phyloP scores from a whole-genome alignment of 35 echinoderm and acorn worm species.

The Diadema setosum region DNA sequence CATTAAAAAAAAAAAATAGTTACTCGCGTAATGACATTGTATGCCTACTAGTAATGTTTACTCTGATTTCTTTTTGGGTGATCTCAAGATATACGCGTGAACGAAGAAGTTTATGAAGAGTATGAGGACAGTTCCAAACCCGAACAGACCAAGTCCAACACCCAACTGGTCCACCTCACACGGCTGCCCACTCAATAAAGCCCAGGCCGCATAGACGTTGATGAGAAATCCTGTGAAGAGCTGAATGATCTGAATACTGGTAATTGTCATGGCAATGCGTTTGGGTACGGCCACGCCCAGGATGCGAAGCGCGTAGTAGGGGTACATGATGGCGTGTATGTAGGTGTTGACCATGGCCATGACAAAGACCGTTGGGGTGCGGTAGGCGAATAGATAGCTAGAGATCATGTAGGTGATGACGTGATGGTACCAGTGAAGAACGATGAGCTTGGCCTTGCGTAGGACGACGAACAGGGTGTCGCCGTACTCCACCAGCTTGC shows the following conservation, averaged over 20 bases:
- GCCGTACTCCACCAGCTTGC: constrained; percentile 83
- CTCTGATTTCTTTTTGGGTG: neutral
- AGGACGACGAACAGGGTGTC: constrained; percentile 92
- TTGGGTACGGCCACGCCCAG: constrained; percentile 44
- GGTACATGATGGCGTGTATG: constrained; percentile 72
- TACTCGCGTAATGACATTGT: too few relatives aligned
- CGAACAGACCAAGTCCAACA: constrained; percentile 22
- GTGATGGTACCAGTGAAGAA: constrained; percentile 98
- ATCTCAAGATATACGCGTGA: neutral
- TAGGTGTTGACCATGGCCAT: constrained; percentile 57
- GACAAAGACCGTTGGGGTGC: constrained; percentile 35
- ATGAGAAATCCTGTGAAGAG: constrained; percentile 47
- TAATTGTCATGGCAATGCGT: constrained; percentile 53
- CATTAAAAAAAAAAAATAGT: too few relatives aligned
- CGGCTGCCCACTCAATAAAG: neutral
- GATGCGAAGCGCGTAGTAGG: constrained; percentile 59
- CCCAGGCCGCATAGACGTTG: constrained; percentile 17
- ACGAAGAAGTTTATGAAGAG: constrained; percentile 37
- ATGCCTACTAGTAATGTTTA: too few relatives aligned
- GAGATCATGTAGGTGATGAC: neutral
- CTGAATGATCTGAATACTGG: constrained; percentile 54
- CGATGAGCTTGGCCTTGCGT: constrained; percentile 85
- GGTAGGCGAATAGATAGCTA: constrained; percentile 34
- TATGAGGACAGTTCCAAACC: neutral
- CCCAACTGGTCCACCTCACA: constrained; percentile 17